Conservation (phyloP, 2,888 invertebrate species). For the Mythimna lalbum region DNA sequence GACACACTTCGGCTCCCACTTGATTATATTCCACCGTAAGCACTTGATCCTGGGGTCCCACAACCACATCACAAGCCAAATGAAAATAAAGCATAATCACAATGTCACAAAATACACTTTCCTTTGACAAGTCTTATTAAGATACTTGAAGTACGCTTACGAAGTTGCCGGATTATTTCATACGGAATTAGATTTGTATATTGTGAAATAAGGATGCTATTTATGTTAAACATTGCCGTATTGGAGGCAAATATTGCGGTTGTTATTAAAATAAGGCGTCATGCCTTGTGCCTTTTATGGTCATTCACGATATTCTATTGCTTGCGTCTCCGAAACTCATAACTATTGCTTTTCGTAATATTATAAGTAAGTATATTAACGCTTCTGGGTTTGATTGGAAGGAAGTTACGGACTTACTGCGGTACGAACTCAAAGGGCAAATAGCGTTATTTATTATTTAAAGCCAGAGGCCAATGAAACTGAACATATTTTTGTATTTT, state of each 20-base stretch:
- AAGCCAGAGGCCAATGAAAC: too few relatives aligned
- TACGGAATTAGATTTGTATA: conserved; percentile 60
- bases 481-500: too few relatives aligned
- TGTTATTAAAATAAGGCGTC: conserved; percentile 28
- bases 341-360: neutral
- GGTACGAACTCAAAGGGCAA: neutral
- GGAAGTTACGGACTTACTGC: neutral
- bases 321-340: neutral
- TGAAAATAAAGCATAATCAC: conserved; percentile 63
- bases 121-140: conserved; percentile 42
- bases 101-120: conserved; percentile 58
- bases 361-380: neutral
- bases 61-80: conserved; percentile 39
- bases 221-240: conserved; percentile 40
- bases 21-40: conserved; percentile 75
- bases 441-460: too few relatives aligned
- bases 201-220: conserved; percentile 38
- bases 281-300: conserved; percentile 9
- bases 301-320: conserved; percentile 5
- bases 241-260: conserved; percentile 20
- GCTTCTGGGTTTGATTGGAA: neutral
- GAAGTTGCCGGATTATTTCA: conserved; percentile 55
- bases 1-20: conserved; percentile 70
- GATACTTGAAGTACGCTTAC: conserved; percentile 52
- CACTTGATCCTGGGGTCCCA: conserved; percentile 60